Percentiles rank a stretch among this genome's conserved stretches.
phyloP scores from a whole-genome alignment of 37 sponge, comb jelly and placozoan species.

The Corticium candelabrum region DNA sequence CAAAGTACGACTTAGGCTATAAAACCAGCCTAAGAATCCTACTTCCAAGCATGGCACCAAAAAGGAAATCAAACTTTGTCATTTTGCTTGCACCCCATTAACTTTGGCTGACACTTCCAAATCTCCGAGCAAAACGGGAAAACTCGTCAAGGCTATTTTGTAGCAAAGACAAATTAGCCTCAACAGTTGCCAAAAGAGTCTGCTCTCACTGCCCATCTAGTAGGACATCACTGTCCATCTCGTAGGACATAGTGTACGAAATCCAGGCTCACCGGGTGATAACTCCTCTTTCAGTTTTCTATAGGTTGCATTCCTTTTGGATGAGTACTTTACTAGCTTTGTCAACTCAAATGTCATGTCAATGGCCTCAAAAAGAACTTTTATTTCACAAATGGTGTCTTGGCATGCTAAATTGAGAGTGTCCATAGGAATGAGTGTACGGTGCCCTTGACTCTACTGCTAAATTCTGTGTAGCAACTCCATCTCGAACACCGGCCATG shows the following conservation, averaged over 20 bases:
- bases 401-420: not conserved
- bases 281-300: constrained; percentile 29
- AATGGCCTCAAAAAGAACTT: not conserved
- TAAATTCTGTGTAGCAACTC: not conserved
- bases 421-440: not conserved
- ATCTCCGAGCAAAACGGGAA: constrained; percentile 17
- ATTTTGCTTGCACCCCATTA: constrained; percentile 1
- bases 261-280: not conserved
- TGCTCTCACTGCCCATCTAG: constrained; percentile 36
- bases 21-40: not conserved
- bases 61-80: not conserved
- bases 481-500: not conserved
- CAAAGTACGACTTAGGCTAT: not conserved
- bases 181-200: not conserved
- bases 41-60: constrained; percentile 1
- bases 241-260: not conserved
- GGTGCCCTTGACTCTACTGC: not conserved
- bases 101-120: constrained; percentile 7
- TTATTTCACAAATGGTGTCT: not conserved
- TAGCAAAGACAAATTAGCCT: not conserved
- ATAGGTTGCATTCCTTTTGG: not conserved
- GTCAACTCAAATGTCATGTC: not conserved
- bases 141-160: not conserved
- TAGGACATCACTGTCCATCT: not conserved
- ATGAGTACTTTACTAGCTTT: not conserved